Conservation (phyloP, 2,888 invertebrate species). For the Synanthedon myopaeformis region DNA sequence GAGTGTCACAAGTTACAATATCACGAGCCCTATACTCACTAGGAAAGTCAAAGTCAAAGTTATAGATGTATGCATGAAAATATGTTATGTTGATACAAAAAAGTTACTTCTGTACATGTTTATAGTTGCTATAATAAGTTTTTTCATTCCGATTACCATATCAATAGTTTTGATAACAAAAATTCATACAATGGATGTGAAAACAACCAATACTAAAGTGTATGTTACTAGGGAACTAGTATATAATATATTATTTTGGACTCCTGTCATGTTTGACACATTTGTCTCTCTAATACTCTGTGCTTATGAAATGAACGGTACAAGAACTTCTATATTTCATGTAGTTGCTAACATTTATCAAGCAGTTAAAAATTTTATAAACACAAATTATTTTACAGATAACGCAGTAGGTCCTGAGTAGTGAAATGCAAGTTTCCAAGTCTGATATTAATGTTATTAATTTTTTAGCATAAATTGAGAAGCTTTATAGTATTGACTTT, state of each 20-base stretch:
- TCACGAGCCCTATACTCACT: slow-evolving; percentile 22
- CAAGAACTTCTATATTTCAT: slow-evolving; percentile 45
- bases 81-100: slow-evolving; percentile 51
- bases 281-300: slow-evolving; percentile 49
- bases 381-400: slow-evolving; percentile 50
- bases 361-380: slow-evolving; percentile 52
- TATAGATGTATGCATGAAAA: slow-evolving; percentile 34
- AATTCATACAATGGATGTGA: slow-evolving; percentile 43
- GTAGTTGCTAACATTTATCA: slow-evolving; percentile 59
- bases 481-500: no score
- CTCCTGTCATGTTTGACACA: slow-evolving; percentile 57
- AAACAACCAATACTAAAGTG: slow-evolving; percentile 34
- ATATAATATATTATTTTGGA: slow-evolving; percentile 59
- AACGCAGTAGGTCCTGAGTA: slow-evolving; percentile 40
- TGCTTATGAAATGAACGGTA: slow-evolving; percentile 42
- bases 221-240: slow-evolving; percentile 49
- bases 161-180: slow-evolving; percentile 51
- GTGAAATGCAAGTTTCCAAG: no score
- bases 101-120: slow-evolving; percentile 48
- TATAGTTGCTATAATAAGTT: slow-evolving; percentile 38
- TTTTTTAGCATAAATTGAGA: no score
- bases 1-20: slow-evolving; percentile 21
- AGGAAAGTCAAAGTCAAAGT: slow-evolving; percentile 22
- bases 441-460: no score
- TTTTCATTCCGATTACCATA: slow-evolving; percentile 56